Base-by-base conservation (phyloP, 2,888 invertebrate genomes). In the Boloria selene region DNA sequence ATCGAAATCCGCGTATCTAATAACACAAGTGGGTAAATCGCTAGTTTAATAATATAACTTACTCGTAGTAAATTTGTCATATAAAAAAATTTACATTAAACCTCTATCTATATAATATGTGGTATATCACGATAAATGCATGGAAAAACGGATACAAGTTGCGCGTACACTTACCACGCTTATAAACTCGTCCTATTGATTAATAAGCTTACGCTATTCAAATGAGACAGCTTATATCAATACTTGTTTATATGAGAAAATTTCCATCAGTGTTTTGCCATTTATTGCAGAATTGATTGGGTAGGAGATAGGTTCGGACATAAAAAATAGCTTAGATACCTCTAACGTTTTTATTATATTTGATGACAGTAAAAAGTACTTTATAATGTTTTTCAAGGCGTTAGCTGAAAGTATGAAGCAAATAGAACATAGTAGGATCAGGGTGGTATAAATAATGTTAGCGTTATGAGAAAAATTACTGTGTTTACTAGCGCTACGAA, bases 261-360 rank as follows among this genome's bases (percentile, higher is more conserved):
- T 18, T 4, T 4, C 17, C 10, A 59, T 59, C 47, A 17, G 17
- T 17, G 18, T 50, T 50, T 59, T 59, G 50, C 49, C 18, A 50
- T 59, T 31, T 59, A 59, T 14, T n/a, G 10, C 38, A 38, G 17
- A 31, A 49, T 59, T 38, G 17, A 50, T 45, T 59, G 59, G 59
- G 13, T 14, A 47, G 38, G 7, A 59, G 10, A 50, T 38, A n/a
- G 49, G 50, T 50, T 50, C 18, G 31, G 17, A 50, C 0, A 22
- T 38, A 50, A 59, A 59, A 59, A 50, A 50, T 49, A 59, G 59
- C 18, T 59, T 49, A 56, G 56, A 56, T 22, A 38, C 26, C 38
- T 38, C 16, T 7, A 17, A 59, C 5, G 49, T 31, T 49, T 59
- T 49, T 38, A 38, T 50, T 31, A 4, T 49, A 38, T 59, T 31